Evolutionary conservation across 2,888 invertebrate species (phyloP), one percentile per base, ranked within the genome.

Genomic region (Dinocampus coccinellae): DNA sequence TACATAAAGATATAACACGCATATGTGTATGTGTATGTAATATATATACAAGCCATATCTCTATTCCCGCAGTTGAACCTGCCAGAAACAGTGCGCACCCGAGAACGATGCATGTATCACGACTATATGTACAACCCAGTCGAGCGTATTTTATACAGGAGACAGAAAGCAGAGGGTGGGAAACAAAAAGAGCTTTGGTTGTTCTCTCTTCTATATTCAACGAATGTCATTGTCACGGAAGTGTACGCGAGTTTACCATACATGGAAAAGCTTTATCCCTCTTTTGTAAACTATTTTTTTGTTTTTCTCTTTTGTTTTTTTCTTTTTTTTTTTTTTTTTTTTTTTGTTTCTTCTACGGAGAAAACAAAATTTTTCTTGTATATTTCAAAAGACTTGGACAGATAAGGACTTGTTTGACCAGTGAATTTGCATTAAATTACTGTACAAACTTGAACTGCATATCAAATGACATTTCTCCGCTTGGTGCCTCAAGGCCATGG

Each of bases 51-150:
- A 47, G 47, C 55, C 24, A 55, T 55, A 24, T 55, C 55, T 55
- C 22, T 55, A 24, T n/a, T 55, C 55, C 55, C 55, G 55, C 55
- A 55, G 26, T 22, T 55, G 55, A 55, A 55, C 55, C 55, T 55
- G 55, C 22, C 55, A 55, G 24, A 22, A 55, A 55, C 55, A 55
- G 24, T 13, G 26, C 55, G 55, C 55, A 47, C 47, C 47, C 55
- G 55, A 55, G 55, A 26, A 55, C 55, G 55, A 55, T 55, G 55
- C 26, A 55, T 55, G 55, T 47, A 47, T 47, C 47, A 47, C 47
- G 47, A 47, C 47, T 47, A 16, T n/a, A n/a, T 47, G 47, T 47
- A 47, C 47, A 47, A 47, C 47, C 47, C 47, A 47, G 47, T 47
- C 16, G 47, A 47, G 16, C 47, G 47, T 47, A 47, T 47, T 47